Conservation (phyloP, 2,797 vertebrate species). For the Merluccius polli region DNA sequence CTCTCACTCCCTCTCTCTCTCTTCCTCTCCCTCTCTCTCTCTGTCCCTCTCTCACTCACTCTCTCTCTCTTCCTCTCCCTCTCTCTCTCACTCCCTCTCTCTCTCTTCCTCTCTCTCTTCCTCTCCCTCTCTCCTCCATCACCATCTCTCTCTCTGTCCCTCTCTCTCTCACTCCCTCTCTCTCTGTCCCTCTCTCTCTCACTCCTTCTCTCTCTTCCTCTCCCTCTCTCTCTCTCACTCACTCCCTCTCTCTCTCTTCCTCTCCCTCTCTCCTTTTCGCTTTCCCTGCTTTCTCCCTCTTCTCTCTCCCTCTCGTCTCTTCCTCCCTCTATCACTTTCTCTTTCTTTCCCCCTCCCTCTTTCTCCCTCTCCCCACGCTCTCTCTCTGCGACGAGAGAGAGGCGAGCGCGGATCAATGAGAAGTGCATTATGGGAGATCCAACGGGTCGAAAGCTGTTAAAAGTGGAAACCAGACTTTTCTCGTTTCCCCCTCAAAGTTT, state of each 20-base stretch:
- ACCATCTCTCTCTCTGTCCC: neutral
- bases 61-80: neutral
- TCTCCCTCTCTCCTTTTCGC: neutral
- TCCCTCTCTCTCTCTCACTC: neutral
- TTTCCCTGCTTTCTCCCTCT: neutral
- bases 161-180: neutral
- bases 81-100: neutral
- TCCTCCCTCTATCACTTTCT: no score
- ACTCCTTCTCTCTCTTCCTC: neutral
- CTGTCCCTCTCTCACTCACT: no score
- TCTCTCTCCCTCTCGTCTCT: neutral
- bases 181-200: neutral
- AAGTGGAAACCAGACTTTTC: constrained; percentile 27
- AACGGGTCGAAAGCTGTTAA: constrained; percentile 28
- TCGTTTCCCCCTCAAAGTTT: neutral
- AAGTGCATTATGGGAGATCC: constrained; percentile 21
- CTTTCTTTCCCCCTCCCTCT: neutral
- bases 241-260: neutral
- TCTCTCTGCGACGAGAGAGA: neutral
- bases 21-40: no score
- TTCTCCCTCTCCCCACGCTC: neutral
- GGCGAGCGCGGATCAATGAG: constrained; percentile 9
- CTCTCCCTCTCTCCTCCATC: no score
- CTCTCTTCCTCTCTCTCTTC: no score
- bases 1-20: neutral